Evolutionary conservation across 2,797 vertebrate genomes (phyloP), one percentile per base, ranked within the genome.

Genomic region (Setipinna tenuifilis): DNA sequence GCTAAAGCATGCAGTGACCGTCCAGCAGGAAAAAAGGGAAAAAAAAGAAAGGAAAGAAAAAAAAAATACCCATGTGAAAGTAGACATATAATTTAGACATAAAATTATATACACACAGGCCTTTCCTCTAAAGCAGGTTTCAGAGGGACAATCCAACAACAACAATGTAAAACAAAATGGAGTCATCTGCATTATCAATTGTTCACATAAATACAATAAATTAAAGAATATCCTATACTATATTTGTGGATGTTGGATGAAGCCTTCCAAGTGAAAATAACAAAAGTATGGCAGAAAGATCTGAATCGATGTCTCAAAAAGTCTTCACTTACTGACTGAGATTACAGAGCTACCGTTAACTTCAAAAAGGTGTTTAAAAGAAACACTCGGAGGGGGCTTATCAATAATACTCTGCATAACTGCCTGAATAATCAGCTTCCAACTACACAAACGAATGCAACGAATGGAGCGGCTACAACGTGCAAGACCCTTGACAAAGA

Each of bases 31-130:
- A 41, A 75, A 75, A 78, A 78, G 6, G 35, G 71, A 7, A 21
- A 21, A 44, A 75, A 35, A 78, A 78, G 35, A 44, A 78, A 7
- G 35, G 41, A 71, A 3, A 28, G 41, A 44, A 44, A 19, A 41
- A 41, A 65, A 75, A 78, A 31, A 44, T 78, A 83, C 84, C 85
- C 85, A 88, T 81, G 83, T 82, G 78, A 82, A 86, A 89, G 86
- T 86, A 90, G 85, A 92, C 94, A 88, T 88, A 88, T 87, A 88
- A 86, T 92, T 96, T 96, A 96, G 95, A 96, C 95, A 95, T 95
- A 95, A 95, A 95, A 95, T 95, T 94, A 96, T 95, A 96, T 96
- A 95, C 94, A 95, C 95, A 94, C 94, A 95, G 95, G 95, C 91
- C 94, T 95, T 89, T 96, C 94, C 83, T 85, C 84, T 86, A 44